These are phyloP conservation scores for Liopterus haemorrhoidalis DNA, from an alignment of 2,888 invertebrate genomes.

Conservation along the genomic window DNA sequence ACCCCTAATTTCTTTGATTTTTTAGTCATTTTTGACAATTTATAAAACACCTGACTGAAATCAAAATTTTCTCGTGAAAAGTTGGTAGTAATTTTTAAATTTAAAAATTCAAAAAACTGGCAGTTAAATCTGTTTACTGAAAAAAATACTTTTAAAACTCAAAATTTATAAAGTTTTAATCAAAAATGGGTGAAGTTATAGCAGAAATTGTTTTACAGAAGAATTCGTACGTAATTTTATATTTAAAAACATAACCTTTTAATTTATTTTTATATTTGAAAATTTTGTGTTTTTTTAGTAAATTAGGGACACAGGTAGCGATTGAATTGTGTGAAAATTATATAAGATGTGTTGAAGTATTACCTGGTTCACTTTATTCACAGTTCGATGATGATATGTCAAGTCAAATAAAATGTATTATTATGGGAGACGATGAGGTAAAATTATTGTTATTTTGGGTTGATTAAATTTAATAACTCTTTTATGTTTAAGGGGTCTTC, in stretches of 20 bases:
- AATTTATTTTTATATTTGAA: slow-evolving; percentile 7
- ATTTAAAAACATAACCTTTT: slow-evolving; percentile 12
- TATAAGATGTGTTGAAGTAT: slow-evolving; percentile 33
- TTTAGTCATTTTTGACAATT: slow-evolving; percentile 18
- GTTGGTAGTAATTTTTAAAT: no score
- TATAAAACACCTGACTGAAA: no score
- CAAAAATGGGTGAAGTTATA: slow-evolving; percentile 27
- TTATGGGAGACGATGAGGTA: slow-evolving; percentile 34
- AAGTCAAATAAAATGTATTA: slow-evolving; percentile 37
- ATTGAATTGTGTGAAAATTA: slow-evolving; percentile 35
- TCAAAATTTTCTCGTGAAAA: no score
- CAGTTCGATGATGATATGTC: slow-evolving; percentile 34
- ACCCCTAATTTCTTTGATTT: slow-evolving; percentile 19
- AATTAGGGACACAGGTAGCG: slow-evolving; percentile 25
- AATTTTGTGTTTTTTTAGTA: slow-evolving; percentile 22
- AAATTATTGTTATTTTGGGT: slow-evolving; percentile 1
- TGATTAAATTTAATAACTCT: slow-evolving; percentile 6
- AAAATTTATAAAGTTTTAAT: slow-evolving; percentile 4
- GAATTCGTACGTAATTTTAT: slow-evolving; percentile 31
- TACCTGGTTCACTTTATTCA: slow-evolving; percentile 37
- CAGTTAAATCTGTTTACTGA: no score
- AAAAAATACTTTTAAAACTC: slow-evolving; percentile 12
- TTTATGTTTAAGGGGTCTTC: slow-evolving; percentile 30
- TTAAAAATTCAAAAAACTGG: no score
- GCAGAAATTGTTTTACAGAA: slow-evolving; percentile 37